Evolutionary conservation across 2,797 vertebrate species (phyloP), one percentile per base, ranked within the genome.

Genomic region (Numenius phaeopus): DNA sequence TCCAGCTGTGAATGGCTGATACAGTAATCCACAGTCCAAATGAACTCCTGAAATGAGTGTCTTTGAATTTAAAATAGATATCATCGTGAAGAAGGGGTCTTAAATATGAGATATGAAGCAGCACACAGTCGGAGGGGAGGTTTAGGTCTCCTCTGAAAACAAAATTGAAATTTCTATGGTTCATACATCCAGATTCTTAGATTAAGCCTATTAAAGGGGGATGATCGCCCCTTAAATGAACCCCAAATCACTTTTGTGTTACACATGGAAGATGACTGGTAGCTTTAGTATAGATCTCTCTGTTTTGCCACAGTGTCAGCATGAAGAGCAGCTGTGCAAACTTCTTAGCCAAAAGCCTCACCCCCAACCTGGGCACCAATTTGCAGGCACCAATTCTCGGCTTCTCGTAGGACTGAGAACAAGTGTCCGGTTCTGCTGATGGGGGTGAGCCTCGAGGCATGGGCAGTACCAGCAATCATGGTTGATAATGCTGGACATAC

Each of bases 81-180:
- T 0, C 17, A 27, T 46, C 19, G 37, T 47, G n/a, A 85, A 67
- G 59, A 87, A 87, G 64, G 49, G 20, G 24, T 57, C 29, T 42
- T 62, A 17, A 69, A 44, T 73, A 52, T 0, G 0, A 0, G 8
- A 5, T 57, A 8, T 12, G 47, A 70, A 87, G 54, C 32, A 70
- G 46, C 42, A 37, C 27, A 34, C 5, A 11, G 50, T n/a, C 26
- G 15, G 44, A 91, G 58, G 11, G 58, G 44, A 90, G 20, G 62
- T 65, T 42, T 19, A 15, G 47, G 34, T 61, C 19, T 37, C 30
- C 61, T 78, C 40, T 76, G 83, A 57, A 78, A 85, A 66, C 11
- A 81, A 49, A 75, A 32, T 26, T 18, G 61, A 40, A 7, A 40
- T 55, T 77, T 83, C 29, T 40, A 6, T 52, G 64, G 22, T 65